These are phyloP conservation scores for Anguilla marmorata DNA, from an alignment of 2,797 vertebrate genomes.

Conservation along the genomic window DNA sequence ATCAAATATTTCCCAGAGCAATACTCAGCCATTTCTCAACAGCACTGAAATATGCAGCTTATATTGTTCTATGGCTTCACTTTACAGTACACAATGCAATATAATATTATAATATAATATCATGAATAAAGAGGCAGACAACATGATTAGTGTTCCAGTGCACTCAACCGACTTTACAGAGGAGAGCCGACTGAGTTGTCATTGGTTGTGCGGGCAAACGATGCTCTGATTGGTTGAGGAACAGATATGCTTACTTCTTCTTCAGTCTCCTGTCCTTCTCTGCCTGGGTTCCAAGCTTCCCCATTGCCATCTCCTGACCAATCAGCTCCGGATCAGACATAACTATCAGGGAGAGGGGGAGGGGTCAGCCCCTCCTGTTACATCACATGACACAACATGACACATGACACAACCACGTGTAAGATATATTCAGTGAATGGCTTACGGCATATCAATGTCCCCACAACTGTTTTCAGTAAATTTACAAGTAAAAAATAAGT, in stretches of 20 bases:
- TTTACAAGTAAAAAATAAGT: background rate
- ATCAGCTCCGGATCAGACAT: constrained; percentile 87
- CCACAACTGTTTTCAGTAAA: background rate
- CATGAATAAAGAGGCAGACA: too few species aligned
- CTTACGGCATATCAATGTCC: background rate
- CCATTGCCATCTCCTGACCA: constrained; percentile 87
- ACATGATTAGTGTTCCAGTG: background rate
- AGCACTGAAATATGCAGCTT: background rate
- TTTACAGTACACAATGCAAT: background rate
- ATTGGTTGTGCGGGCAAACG: background rate
- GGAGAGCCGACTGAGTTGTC: background rate
- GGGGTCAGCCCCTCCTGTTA: background rate
- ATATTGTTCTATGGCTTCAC: background rate
- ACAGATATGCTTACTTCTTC: constrained; percentile 87
- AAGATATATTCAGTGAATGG: background rate
- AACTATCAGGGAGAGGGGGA: constrained; percentile 60
- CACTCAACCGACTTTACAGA: background rate
- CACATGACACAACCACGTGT: background rate
- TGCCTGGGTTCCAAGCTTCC: constrained; percentile 96
- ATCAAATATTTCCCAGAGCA: background rate
- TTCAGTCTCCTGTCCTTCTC: constrained; percentile 96
- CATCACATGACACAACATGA: background rate
- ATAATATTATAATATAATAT: background rate
- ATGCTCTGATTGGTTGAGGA: background rate
- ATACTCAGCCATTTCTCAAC: background rate